Evolutionary conservation across 2,797 vertebrate genomes (phyloP).

Genomic region (Gallirallus australis): DNA sequence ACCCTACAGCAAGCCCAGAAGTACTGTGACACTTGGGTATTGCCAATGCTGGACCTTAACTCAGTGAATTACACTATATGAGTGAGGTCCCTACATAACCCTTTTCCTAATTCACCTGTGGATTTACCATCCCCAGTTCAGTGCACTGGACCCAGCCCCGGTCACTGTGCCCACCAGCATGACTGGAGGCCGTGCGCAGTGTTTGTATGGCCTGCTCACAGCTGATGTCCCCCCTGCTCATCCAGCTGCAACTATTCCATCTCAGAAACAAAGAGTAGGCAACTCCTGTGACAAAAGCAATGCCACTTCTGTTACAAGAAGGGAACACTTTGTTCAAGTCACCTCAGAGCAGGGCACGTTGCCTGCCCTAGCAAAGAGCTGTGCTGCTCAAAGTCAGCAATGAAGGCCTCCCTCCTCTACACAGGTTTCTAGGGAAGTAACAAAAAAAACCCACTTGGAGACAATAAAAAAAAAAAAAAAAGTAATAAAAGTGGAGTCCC

Average conservation of each 20-base stretch:
- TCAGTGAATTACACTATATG: too few relatives aligned
- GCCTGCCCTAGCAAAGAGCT: not conserved
- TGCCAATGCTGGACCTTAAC: not conserved
- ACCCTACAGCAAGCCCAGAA: not conserved
- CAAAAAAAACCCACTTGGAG: not conserved
- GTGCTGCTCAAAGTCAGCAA: not conserved
- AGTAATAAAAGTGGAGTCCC: not conserved
- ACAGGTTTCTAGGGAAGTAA: not conserved
- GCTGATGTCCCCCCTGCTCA: not conserved
- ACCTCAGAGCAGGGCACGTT: not conserved
- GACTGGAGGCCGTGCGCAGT: accelerated
- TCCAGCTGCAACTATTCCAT: not conserved
- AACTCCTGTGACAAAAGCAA: not conserved
- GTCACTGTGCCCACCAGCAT: not conserved
- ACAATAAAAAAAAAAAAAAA: not conserved
- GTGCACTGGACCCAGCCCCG: not conserved
- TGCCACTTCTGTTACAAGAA: not conserved
- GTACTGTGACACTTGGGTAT: too few relatives aligned
- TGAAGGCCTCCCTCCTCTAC: not conserved
- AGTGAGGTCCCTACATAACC: not conserved
- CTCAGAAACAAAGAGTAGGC: not conserved
- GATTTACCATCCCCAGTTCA: not conserved
- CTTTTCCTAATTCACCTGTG: not conserved
- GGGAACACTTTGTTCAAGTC: not conserved
- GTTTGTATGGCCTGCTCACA: not conserved